Base-by-base conservation (phyloP, 2,797 vertebrate species). In the Lemur catta region DNA sequence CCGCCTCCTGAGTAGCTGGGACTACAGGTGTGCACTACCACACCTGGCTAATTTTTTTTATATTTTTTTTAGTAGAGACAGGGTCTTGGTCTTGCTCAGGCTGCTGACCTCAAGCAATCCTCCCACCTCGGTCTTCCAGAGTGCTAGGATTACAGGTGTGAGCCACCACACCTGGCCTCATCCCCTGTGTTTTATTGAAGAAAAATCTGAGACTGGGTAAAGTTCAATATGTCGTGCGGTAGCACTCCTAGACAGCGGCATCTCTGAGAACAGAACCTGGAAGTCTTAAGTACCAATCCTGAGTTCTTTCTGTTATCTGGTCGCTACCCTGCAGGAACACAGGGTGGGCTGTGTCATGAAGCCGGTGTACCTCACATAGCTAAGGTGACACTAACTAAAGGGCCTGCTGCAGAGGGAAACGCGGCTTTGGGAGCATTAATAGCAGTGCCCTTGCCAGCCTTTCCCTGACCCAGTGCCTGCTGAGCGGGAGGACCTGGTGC, bases 401-500 rank as follows among this genome's bases (percentile, higher is more conserved):
- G 7, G 15, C 10, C 41, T 12, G 2, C 9, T 52, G 7, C 48
- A 15, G 48, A 59, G 8, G 28, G 22, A 79, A 78, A 59, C 1
- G 0, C 22, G 24, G 14, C 46, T 33, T 12, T 57, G 59, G 35
- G 33, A 61, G 28, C 15, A 81, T n/a, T 33, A 24, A 20, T 4
- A 74, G 30, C 24, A 14, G 43, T n/a, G n/a, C 41, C 33, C 6
- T 82, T 59, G 57, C 20, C 28, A 11, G 24, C 15, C 48, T 59
- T 67, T 28, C 12, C 12, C 20, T n/a, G 28, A 59, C 18, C 26
- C 9, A n/a, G 24, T 0, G 5, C 33, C 10, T 17, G 6, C 17
- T 33, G 63, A 50, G 28, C 22, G 1, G 0, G 3, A n/a, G 30
- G 22, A 24, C 7, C 2, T 43, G 28, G 3, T 35, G 2, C 14